Percentiles rank a stretch among this genome's conserved stretches.
phyloP scores from a whole-genome alignment of 2,888 invertebrate genomes.

The Parnassius apollo region DNA sequence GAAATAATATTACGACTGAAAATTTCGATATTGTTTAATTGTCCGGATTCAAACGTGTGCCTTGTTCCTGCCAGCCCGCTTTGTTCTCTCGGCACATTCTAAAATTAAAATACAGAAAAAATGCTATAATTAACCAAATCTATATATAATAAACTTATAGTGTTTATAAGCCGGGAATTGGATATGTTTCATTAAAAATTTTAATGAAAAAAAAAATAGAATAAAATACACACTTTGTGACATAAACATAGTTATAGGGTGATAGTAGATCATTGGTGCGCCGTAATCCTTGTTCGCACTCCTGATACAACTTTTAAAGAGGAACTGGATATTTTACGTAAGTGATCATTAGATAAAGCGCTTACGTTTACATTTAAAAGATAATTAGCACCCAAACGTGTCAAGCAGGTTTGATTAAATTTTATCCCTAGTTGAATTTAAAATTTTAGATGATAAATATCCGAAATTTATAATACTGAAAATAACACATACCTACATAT shows the following conservation, averaged over 20 bases:
- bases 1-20: no score
- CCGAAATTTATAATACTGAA: no score
- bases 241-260: neutral
- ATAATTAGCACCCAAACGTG: constrained; percentile 6
- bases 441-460: no score
- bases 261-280: constrained; percentile 18
- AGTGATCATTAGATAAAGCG: constrained; percentile 20
- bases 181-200: neutral
- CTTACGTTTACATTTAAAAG: constrained; percentile 17
- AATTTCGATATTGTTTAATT: no score
- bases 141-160: no score
- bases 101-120: no score
- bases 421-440: neutral
- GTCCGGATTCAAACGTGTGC: no score
- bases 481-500: no score
- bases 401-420: neutral
- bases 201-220: neutral
- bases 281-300: constrained; percentile 19
- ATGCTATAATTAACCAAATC: no score
- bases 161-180: no score
- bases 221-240: constrained; percentile 3
- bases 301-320: constrained; percentile 24
- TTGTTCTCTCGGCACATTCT: no score
- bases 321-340: constrained; percentile 26
- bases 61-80: no score